Base-by-base conservation (phyloP, 2,797 vertebrate species). In the Sphaeramia orbicularis region DNA sequence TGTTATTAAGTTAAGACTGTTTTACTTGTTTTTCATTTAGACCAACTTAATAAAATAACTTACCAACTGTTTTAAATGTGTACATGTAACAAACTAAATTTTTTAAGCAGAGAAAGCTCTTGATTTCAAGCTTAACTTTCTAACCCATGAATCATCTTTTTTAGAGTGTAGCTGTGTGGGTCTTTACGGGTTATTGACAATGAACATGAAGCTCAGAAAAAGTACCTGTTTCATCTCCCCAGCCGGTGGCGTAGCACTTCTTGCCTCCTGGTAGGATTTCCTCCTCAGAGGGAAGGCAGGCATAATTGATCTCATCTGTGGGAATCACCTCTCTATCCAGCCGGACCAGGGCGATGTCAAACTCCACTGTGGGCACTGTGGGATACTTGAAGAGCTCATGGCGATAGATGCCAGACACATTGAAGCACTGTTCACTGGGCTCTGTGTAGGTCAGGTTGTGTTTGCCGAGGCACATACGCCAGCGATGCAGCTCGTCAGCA, bases 391-490 rank as follows among this genome's bases (percentile, higher is more conserved):
- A 95, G 66, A 74, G 87, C 79, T 94, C 89, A 2, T 95, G 93
- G 21, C 85, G 87, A 78, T 93, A 90, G 74, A 95, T 93, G 35
- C 83, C 92, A 19, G 81, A 53, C 71, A 95, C 86, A 1, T 44
- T 44, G 38, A 90, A 86, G 81, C 94, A 95, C 18, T 1, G 50
- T 65, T 95, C 84, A 2, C 68, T 87, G 0, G 83, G 44, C 74
- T 95, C 94, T 0, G 79, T 68, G 67, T 76, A 40, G 41, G 92
- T 95, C 84, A 95, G 82, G 79, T 95, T 95, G 88, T 95, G 91
- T 89, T 95, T 95, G 52, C 93, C 93, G 2, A 95, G 80, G 76
- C 94, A 95, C 90, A 95, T 94, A 52, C 68, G 85, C 94, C 94
- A 95, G 21, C 94, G 92, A 15, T 91, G 83, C 47, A 95, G 85